Base-by-base conservation (phyloP, 2,888 invertebrate species). In the Melieria picta region DNA sequence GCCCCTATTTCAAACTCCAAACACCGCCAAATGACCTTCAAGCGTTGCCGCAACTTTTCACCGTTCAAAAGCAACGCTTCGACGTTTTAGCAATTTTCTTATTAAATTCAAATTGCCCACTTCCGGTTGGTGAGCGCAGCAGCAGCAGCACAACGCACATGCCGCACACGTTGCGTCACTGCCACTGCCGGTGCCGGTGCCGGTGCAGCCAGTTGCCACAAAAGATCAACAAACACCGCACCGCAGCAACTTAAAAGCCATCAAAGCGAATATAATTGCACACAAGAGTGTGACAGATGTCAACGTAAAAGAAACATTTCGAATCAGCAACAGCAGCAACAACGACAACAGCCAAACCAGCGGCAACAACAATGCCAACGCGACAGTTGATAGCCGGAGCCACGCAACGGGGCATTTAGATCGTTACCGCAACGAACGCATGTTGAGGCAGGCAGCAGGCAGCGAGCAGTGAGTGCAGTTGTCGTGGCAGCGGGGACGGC, bases 251-350 rank as follows among this genome's bases (percentile, higher is more conserved):
- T 71, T 74, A 71, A 75, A 72, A 75, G 77, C 75, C 76, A 77
- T 77, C 75, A 77, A 75, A 77, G 73, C 75, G 76, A 63, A 75
- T 76, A 76, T 79, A 79, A 79, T 77, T 78, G 78, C 77, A 79
- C 78, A 76, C 78, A 75, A 74, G 77, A 77, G 78, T 77, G 78
- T 79, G 78, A 77, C 78, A 79, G 78, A 79, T 79, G 78, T 79
- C 78, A 78, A 77, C 77, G 76, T 75, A 75, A 76, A 78, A 76
- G 77, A 77, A 79, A 76, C 78, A 78, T 77, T 77, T 74, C 69
- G 69, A 73, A 72, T 30, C 30, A 30, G 30, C 30, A 30, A 30
- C 30, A 69, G 43, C 71, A 71, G 65, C 58, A 69, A 30, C 55
- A 69, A 66, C 65, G 66, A 58, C 30, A 64, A 10, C 45, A 64